These are phyloP conservation scores for Cettia cetti DNA, from an alignment of 2,113 vertebrate genomes.

Conservation along the genomic window DNA sequence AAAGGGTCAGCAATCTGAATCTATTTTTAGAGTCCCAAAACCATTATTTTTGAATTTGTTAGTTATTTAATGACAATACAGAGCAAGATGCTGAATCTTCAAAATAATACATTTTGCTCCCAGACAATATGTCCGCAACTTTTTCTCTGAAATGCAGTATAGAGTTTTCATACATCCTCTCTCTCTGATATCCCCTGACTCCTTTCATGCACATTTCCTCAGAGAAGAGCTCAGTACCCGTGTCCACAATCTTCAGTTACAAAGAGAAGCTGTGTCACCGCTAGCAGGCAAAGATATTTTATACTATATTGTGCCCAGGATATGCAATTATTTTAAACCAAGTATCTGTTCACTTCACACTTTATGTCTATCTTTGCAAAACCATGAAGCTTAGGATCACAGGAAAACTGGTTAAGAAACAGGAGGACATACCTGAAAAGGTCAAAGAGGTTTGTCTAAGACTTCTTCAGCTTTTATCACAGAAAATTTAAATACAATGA, in stretches of 20 bases:
- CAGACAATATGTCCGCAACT: background rate
- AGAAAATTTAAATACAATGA: background rate
- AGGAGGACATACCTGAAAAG: background rate
- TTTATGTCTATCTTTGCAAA: background rate
- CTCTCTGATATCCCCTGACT: background rate
- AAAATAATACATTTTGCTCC: background rate
- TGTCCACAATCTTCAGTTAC: background rate
- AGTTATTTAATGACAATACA: background rate
- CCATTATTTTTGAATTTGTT: background rate
- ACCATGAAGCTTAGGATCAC: background rate
- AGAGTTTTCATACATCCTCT: background rate
- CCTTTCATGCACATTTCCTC: background rate
- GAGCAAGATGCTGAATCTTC: background rate
- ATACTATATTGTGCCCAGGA: background rate
- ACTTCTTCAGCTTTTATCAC: background rate
- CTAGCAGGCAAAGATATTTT: background rate
- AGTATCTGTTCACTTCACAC: background rate
- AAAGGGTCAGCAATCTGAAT: background rate
- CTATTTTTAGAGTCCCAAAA: background rate
- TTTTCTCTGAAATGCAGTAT: background rate
- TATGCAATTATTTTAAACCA: background rate
- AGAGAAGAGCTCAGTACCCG: background rate
- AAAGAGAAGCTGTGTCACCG: background rate
- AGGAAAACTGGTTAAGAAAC: background rate
- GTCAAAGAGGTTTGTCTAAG: background rate